Percentiles rank a stretch among this genome's conserved stretches.
Conservation (phyloP, 2,888 invertebrate species). For the Drosophila borborema region DNA sequence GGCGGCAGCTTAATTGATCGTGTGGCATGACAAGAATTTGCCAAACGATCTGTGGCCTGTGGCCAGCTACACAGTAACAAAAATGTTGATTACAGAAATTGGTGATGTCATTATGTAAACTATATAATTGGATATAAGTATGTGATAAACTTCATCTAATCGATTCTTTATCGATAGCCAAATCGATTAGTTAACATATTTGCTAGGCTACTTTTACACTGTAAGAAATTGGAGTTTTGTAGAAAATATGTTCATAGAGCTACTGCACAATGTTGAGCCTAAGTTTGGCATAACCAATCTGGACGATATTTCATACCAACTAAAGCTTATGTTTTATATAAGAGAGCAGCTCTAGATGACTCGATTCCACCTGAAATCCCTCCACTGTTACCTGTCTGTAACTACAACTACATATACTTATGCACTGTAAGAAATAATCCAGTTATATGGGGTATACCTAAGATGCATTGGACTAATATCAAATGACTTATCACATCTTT, state of each 20-base stretch:
- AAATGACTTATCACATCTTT: background rate
- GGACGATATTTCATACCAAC: too few relatives aligned
- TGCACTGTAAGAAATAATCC: too few relatives aligned
- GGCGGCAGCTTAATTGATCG: conserved; percentile 22
- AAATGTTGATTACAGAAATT: background rate
- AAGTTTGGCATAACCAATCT: too few relatives aligned
- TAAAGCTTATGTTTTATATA: too few relatives aligned
- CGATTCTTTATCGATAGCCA: background rate
- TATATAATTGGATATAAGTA: background rate
- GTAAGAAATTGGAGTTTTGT: too few relatives aligned
- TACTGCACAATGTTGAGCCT: too few relatives aligned
- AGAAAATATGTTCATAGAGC: too few relatives aligned
- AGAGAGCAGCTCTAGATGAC: too few relatives aligned
- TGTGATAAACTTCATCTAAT: background rate
- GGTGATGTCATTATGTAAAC: conserved; percentile 1
- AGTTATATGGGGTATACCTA: too few relatives aligned
- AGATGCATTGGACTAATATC: background rate
- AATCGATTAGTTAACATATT: background rate
- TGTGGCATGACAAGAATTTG: conserved; percentile 36
- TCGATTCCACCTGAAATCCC: too few relatives aligned
- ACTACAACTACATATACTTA: too few relatives aligned
- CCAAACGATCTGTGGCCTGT: background rate
- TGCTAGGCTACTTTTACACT: background rate
- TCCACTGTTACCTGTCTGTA: too few relatives aligned
- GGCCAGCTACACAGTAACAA: background rate